Percentiles rank a stretch among this genome's conserved stretches.
Conservation (phyloP, 1,140 invertebrate genomes). For the Ceratoteleas bidentatus region DNA sequence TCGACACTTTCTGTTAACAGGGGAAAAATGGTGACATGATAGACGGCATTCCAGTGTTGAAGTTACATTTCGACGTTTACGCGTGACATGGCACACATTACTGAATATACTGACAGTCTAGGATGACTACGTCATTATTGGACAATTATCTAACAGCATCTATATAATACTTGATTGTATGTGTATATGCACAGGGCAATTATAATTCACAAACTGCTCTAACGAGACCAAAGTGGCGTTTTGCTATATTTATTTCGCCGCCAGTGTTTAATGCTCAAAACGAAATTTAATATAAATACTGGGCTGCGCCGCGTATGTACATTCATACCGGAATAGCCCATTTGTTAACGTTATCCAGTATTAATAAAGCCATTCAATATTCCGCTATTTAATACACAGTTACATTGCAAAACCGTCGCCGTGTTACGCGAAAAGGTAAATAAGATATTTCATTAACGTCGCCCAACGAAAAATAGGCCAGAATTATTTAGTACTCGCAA, state of each 20-base stretch:
- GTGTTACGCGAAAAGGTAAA: too few species aligned
- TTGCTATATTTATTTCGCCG: constrained; percentile 18
- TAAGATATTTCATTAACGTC: too few species aligned
- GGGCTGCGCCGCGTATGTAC: constrained; percentile 1
- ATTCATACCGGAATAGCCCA: constrained; percentile 15
- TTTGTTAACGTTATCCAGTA: constrained; percentile 18
- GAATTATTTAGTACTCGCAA: too few species aligned
- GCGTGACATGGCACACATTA: not conserved
- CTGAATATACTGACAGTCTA: not conserved
- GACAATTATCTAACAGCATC: constrained; percentile 18
- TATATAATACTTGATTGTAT: constrained; percentile 16
- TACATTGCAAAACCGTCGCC: too few species aligned
- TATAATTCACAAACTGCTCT: constrained; percentile 5
- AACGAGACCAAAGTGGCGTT: constrained; percentile 19
- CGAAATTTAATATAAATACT: constrained; percentile 15
- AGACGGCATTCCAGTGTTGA: not conserved
- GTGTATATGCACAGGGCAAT: constrained; percentile 13
- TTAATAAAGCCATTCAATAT: constrained; percentile 5
- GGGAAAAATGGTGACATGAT: too few species aligned
- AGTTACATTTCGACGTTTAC: not conserved
- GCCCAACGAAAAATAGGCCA: too few species aligned
- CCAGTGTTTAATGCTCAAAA: constrained; percentile 36
- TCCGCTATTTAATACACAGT: constrained; percentile 2
- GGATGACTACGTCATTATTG: constrained; percentile 7
- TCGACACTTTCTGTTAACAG: too few species aligned